phyloP scores from a whole-genome alignment of 2,797 vertebrate species.

The Limosa lapponica region DNA sequence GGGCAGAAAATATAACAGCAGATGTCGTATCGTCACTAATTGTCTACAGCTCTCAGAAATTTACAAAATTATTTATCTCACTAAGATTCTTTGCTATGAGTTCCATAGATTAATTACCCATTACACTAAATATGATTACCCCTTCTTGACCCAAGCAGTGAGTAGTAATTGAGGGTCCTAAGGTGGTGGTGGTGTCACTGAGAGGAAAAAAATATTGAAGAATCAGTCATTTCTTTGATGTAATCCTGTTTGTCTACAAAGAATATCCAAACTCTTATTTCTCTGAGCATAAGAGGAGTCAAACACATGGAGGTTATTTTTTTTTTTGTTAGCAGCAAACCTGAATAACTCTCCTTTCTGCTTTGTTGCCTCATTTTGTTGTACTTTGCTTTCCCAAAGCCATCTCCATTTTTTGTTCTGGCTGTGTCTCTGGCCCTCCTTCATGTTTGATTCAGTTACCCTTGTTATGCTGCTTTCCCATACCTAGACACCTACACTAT shows the following conservation, averaged over 20 bases:
- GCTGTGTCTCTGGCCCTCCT: neutral
- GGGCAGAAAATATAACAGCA: conserved; percentile 20
- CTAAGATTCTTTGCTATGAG: neutral
- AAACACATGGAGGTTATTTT: neutral
- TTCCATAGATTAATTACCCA: conserved; percentile 2
- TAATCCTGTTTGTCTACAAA: neutral
- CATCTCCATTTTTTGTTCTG: neutral
- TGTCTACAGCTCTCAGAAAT: neutral
- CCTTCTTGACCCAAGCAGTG: neutral
- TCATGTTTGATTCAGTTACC: neutral
- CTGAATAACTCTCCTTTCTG: neutral
- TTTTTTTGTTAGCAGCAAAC: neutral
- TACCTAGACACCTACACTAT: neutral
- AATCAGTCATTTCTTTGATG: neutral
- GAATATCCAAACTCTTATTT: neutral
- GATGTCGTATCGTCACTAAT: neutral
- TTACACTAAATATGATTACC: neutral
- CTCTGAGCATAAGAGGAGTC: neutral
- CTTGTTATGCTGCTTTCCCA: neutral
- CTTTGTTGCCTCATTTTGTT: neutral
- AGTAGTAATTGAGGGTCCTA: neutral
- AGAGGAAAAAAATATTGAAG: neutral
- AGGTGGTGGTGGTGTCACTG: neutral
- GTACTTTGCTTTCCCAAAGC: neutral
- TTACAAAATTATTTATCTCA: neutral